Evolutionary conservation across 2,797 vertebrate species (phyloP), one percentile per base, ranked within the genome.

Genomic region (Centroberyx gerrardi): DNA sequence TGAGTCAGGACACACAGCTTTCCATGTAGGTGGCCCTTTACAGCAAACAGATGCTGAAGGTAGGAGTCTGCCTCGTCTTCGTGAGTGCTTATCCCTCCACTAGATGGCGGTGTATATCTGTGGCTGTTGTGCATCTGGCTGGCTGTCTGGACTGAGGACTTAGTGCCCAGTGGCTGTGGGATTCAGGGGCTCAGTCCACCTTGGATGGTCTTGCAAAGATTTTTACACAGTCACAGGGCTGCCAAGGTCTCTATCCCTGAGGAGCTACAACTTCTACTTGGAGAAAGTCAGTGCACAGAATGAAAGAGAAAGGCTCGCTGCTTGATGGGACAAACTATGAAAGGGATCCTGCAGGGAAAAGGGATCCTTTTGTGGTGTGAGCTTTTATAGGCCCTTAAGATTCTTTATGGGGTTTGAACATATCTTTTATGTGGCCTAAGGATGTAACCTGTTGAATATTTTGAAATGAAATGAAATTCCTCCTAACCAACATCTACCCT

Each of bases 61-160:
- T 27, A 42, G 64, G 65, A 58, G 15, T 53, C 51, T 44, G 22
- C 4, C 10, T 60, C 58, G 3, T 44, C n/a, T 6, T 51, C 2
- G 12, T 7, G 9, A 46, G 12, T 31, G 52, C 38, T 36, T 0
- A 2, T 5, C 59, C 18, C 52, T 46, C 73, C 94, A 92, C 91
- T 84, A 92, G 95, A 92, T 95, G 95, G 93, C 86, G 86, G 80
- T 87, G 58, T 73, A 76, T 62, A 73, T 81, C 90, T 87, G 63
- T 46, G n/a, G 33, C 72, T 74, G 48, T 51, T 2, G 44, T 62
- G 55, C 51, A 38, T 72, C 10, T 58, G 56, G 51, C 27, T 27
- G 42, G 61, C 33, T 46, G 78, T 84, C 78, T 63, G 68, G 73
- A 69, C 65, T 55, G 76, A 29, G 3, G 0, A 18, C 56, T 44